A percentile compares a stretch with the other conserved stretches of the same genome.
phyloP scores from a whole-genome alignment of 92 coral and sea anemone species.

The Palythoa grandiflora region DNA sequence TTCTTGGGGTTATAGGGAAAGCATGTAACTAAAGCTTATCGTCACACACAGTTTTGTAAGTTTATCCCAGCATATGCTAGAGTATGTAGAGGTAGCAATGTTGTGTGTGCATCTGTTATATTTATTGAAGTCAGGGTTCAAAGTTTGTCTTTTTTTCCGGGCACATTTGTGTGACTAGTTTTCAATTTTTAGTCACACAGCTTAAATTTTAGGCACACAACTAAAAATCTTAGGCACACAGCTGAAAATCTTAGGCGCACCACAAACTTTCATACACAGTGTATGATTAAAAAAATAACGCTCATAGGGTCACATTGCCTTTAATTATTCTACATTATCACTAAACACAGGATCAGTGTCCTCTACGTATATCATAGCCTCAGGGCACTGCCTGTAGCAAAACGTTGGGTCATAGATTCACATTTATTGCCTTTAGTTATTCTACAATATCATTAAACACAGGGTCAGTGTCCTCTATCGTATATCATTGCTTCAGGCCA shows the following conservation, averaged over 20 bases:
- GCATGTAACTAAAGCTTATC: conserved; percentile 4
- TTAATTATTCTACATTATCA: conserved; percentile 11
- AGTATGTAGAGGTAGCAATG: background rate
- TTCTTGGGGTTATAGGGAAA: background rate
- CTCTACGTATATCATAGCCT: conserved; percentile 41
- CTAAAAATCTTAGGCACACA: conserved; percentile 35
- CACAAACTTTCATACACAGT: conserved; percentile 35
- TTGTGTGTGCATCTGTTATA: background rate
- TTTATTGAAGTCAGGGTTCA: background rate
- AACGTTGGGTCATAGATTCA: conserved; percentile 14
- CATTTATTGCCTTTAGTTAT: conserved; percentile 33
- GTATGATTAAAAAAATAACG: conserved; percentile 30
- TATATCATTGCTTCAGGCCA: conserved; percentile 58
- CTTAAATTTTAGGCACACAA: conserved; percentile 40
- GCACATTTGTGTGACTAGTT: conserved; percentile 27
- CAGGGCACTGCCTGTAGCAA: conserved; percentile 55
- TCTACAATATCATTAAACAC: background rate
- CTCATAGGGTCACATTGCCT: conserved; percentile 22
- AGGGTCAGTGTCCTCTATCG: conserved; percentile 43
- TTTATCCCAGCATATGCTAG: background rate
- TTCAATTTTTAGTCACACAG: conserved; percentile 33
- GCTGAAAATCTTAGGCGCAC: conserved; percentile 33
- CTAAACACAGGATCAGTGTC: conserved; percentile 31
- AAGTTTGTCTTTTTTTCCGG: conserved; percentile 35
- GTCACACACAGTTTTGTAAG: background rate